Base-by-base conservation (phyloP, 2,113 vertebrate species). In the Rhinolophus sinicus region DNA sequence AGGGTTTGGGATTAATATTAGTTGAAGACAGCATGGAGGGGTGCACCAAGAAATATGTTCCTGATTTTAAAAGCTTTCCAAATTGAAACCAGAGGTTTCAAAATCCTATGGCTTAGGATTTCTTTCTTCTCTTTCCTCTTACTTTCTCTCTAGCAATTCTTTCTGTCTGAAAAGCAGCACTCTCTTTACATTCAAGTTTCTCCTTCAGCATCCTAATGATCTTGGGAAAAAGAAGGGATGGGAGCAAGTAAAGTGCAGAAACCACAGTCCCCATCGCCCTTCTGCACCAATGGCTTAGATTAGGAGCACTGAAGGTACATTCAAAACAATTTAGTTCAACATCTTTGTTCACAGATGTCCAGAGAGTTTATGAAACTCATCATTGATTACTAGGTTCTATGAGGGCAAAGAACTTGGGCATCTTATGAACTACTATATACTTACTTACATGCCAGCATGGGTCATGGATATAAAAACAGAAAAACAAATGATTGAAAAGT, bases 31-130 rank as follows among this genome's bases (percentile, higher is more conserved):
- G 50, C 60, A 78, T 40, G 26, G 90, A 92, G 84, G 47, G 73
- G 10, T n/a, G 67, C 65, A 97, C 64, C 26, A 83, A 83, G 38
- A 95, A 94, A 94, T 76, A 62, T 84, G 47, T 38, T 94, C 75
- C 64, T 69, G 50, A 87, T 95, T 97, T 95, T 87, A 24, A 94
- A 97, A 93, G 44, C n/a, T 93, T 96, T 93, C 85, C 69, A 92
- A 97, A 93, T 84, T 92, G 78, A 97, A 97, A 97, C 69, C 76
- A 96, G 30, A 54, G 58, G 24, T 73, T 97, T 96, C 64, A 54
- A 96, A 95, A 81, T 94, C 52, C 60, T 93, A 67, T 76, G 38
- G 83, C 18, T 95, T 76, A 87, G 33, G 15, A 65, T 72, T 26
- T 83, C 69, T 76, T 54, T 40, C 47, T 64, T 15, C 50, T 62